Percentiles rank a stretch among this genome's conserved stretches.
Evolutionary conservation across 1,140 invertebrate genomes (phyloP).

Genomic region (Triops longicaudatus): DNA sequence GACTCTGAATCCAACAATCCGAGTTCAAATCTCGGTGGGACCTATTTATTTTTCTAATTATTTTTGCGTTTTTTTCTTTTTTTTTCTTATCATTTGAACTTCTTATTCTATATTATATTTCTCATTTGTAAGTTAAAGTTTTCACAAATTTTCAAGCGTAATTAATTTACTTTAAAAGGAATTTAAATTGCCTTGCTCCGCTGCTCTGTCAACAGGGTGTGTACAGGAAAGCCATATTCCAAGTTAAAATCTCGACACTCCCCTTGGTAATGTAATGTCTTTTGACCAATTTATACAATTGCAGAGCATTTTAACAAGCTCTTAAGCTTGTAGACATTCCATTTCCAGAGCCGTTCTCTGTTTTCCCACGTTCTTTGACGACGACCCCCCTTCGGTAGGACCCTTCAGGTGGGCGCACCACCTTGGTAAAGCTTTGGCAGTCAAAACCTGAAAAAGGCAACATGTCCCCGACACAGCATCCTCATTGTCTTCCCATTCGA

Average conservation of each 20-base stretch:
- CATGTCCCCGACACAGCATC: constrained; percentile 10
- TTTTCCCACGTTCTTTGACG: constrained; percentile 14
- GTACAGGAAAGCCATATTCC: not conserved
- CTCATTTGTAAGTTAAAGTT: not conserved
- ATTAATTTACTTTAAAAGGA: too few species aligned
- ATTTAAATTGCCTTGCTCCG: too few species aligned
- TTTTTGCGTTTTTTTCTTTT: not conserved
- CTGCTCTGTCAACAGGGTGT: not conserved
- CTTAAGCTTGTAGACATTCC: constrained; percentile 10
- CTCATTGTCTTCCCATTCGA: constrained; percentile 12
- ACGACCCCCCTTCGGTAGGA: constrained; percentile 10
- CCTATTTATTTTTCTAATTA: constrained; percentile 35
- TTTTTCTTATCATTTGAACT: constrained; percentile 20
- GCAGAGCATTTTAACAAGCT: constrained; percentile 2
- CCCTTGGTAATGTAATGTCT: not conserved
- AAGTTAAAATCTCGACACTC: not conserved
- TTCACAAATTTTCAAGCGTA: too few species aligned
- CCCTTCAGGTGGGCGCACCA: constrained; percentile 4
- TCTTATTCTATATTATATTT: not conserved
- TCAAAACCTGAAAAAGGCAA: not conserved
- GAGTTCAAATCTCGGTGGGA: constrained; percentile 52
- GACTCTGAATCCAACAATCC: constrained; percentile 57
- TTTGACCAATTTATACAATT: constrained; percentile 1
- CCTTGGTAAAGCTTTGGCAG: not conserved
- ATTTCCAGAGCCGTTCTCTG: not conserved